phyloP scores from a whole-genome alignment of 1,140 invertebrate species.

The Sinella curviseta region DNA sequence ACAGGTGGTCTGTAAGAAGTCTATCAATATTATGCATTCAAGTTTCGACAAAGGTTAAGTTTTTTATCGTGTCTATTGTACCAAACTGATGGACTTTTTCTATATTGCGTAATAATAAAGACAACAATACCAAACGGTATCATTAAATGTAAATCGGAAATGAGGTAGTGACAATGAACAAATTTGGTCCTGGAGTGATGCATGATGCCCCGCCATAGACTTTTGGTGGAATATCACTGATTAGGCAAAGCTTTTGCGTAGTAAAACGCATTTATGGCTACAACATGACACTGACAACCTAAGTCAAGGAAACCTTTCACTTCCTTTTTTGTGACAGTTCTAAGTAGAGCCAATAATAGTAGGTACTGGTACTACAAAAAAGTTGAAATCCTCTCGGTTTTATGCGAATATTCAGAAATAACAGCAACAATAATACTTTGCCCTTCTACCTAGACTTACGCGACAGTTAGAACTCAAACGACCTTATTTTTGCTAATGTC shows the following conservation, averaged over 20 bases:
- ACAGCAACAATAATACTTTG: neutral
- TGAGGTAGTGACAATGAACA: neutral
- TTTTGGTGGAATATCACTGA: neutral
- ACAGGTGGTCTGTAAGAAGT: neutral
- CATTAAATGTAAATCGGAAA: neutral
- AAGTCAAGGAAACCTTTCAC: slow-evolving; percentile 23
- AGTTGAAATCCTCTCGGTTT: slow-evolving; percentile 2
- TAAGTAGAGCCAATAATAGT: neutral
- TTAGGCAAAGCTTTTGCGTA: neutral
- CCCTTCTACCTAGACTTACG: neutral
- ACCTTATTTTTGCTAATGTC: neutral
- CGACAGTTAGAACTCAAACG: neutral
- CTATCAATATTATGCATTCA: neutral
- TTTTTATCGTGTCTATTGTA: neutral
- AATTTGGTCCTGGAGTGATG: slow-evolving; percentile 6
- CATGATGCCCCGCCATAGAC: neutral
- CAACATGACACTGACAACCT: neutral
- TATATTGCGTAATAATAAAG: neutral
- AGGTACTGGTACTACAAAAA: neutral
- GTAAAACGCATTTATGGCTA: neutral
- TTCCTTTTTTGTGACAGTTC: slow-evolving; percentile 23
- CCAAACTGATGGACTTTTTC: neutral
- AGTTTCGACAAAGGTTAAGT: neutral
- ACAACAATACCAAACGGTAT: neutral
- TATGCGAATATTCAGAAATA: neutral